Conservation (phyloP, 1,140 invertebrate genomes). For the Apis florea region DNA sequence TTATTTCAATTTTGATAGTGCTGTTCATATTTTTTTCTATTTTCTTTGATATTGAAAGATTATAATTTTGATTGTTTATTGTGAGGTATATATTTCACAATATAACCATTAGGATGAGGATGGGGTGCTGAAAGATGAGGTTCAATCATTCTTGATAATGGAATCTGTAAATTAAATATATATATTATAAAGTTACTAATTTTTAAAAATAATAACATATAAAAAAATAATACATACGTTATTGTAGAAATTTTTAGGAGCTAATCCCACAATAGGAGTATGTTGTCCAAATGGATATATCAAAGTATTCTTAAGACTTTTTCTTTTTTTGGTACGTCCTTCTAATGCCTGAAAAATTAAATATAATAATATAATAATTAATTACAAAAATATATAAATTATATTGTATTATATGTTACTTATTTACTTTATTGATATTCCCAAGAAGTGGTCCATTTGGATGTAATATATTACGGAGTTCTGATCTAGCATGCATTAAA, state of each 20-base stretch:
- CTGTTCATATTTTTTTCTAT: not conserved
- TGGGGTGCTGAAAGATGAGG: not conserved
- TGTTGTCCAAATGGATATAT: not conserved
- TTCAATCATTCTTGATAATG: not conserved
- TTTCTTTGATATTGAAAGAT: not conserved
- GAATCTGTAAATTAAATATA: slow-evolving; percentile 5
- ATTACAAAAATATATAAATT: not conserved
- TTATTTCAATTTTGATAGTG: not conserved
- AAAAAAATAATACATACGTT: slow-evolving; percentile 8
- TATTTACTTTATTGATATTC: slow-evolving; percentile 44
- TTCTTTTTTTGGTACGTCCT: not conserved
- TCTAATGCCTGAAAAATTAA: slow-evolving; percentile 17
- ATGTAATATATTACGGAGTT: slow-evolving; percentile 1
- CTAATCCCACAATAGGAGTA: not conserved
- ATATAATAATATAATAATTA: not conserved
- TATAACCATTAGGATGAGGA: slow-evolving; percentile 28
- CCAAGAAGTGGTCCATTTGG: slow-evolving; percentile 7
- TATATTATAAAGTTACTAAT: not conserved
- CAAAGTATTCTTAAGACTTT: not conserved
- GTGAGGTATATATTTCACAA: slow-evolving; percentile 10
- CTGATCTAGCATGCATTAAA: slow-evolving; percentile 1
- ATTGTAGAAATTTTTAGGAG: not conserved
- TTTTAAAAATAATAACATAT: not conserved
- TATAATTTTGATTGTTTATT: not conserved
- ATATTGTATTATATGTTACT: slow-evolving; percentile 27